Evolutionary conservation across 2,113 vertebrate species (phyloP), one percentile per base, ranked within the genome.

Genomic region (Peucedramus taeniatus): DNA sequence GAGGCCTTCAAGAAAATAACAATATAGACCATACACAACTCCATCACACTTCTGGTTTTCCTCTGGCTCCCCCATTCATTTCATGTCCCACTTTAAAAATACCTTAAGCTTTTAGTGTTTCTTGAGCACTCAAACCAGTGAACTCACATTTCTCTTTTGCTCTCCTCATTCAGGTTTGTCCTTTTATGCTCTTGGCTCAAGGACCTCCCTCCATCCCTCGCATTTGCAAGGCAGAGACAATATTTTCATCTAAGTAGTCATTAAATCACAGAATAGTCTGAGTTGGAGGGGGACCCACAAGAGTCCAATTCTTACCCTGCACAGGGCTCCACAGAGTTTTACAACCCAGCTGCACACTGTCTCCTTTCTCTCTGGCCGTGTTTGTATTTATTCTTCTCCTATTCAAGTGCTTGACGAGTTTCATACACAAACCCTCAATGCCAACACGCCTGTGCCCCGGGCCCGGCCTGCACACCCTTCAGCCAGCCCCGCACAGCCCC

Each of bases 11-110:
- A 9, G 31, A 33, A 51, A 40, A 63, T 17, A 26, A n/a, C 10
- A 47, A 45, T 14, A 33, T 17, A 49, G 0, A 0, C n/a, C 22
- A 6, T 1, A 14, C 1, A 40, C 30, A 65, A 14, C 31, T 42
- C 16, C 39, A 33, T 8, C 24, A 12, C 0, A 0, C 8, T 66
- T 45, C 28, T 23, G 16, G 10, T 27, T 68, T 17, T 7, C 20
- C 22, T 40, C 37, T 15, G 19, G 13, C 33, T 89, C 14, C 7
- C 5, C 6, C 14, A 23, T 79, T 94, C n/a, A 71, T 33, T 87
- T 65, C 57, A 69, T 11, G 20, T 17, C 14, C 35, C 35, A n/a
- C 9, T 53, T 83, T 26, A 63, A n/a, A 88, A 57, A 27, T 14
- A n/a, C 2, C 27, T 57, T 15, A 24, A 42, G 21, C 22, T 88